A percentile compares a stretch with the other conserved stretches of the same genome.
Conservation (phyloP, 2,113 vertebrate species). For the Camarhynchus parvulus region DNA sequence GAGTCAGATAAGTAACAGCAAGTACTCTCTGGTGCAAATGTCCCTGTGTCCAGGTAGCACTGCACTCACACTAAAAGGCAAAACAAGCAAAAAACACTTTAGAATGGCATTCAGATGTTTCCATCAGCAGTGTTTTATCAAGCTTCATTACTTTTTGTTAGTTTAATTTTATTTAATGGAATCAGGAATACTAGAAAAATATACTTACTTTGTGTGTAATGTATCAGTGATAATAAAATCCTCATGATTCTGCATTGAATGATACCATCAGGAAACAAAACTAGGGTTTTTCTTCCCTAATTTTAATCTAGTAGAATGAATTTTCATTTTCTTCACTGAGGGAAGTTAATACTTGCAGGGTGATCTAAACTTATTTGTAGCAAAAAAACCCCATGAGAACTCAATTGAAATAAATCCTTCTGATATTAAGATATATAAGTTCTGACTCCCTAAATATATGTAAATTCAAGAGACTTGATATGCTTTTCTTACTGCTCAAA, state of each 20-base stretch:
- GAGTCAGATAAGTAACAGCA: conserved; percentile 62
- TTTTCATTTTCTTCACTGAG: background rate
- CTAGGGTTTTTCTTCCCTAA: background rate
- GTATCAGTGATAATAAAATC: conserved; percentile 56
- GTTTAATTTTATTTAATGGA: conserved; percentile 72
- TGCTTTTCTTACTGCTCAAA: background rate
- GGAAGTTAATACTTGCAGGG: background rate
- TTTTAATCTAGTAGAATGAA: background rate
- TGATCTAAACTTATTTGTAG: background rate
- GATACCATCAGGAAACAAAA: conserved; percentile 19
- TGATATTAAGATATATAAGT: background rate
- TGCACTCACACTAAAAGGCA: conserved; percentile 53
- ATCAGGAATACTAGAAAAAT: conserved; percentile 54
- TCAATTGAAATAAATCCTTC: background rate
- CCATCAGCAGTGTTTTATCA: conserved; percentile 75
- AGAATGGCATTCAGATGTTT: conserved; percentile 56
- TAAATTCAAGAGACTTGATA: background rate
- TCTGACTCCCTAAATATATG: background rate
- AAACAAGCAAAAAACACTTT: conserved; percentile 71
- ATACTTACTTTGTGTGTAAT: conserved; percentile 43
- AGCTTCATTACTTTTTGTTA: conserved; percentile 76
- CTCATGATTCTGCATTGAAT: conserved; percentile 54
- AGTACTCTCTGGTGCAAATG: conserved; percentile 69
- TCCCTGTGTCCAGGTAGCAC: conserved; percentile 52
- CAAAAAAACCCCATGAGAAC: background rate